phyloP scores from a whole-genome alignment of 1,140 invertebrate species.

The Drosophila virilis region DNA sequence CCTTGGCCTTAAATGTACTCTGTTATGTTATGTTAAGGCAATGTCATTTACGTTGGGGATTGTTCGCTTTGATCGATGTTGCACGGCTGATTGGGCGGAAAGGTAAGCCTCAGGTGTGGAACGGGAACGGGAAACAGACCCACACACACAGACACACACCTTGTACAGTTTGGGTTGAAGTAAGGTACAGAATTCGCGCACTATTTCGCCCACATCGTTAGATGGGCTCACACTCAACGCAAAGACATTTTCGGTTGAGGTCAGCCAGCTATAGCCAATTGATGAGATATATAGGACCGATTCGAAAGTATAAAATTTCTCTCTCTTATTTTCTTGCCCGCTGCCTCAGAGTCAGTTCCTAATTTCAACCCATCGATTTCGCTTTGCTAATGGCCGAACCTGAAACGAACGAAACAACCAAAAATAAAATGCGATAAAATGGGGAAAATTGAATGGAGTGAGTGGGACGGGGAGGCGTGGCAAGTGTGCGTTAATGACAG shows the following conservation, averaged over 20 bases:
- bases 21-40: constrained; percentile 24
- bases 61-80: constrained; percentile 65
- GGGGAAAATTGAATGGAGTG: neutral
- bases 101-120: neutral
- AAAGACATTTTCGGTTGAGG: constrained; percentile 1
- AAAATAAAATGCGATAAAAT: constrained; percentile 28
- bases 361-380: too few species aligned
- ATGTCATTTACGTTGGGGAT: constrained; percentile 49
- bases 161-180: neutral
- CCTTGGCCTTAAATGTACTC: neutral
- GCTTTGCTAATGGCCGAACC: too few species aligned
- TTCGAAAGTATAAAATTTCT: neutral
- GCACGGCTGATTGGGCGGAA: constrained; percentile 9
- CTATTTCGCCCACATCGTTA: constrained; percentile 32
- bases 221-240: constrained; percentile 12
- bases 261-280: neutral
- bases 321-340: neutral
- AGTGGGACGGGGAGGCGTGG: constrained; percentile 30
- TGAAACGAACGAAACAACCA: constrained; percentile 6
- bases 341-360: too few species aligned
- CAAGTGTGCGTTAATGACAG: constrained; percentile 79
- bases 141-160: neutral
- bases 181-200: neutral
- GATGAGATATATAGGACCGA: constrained; percentile 24
- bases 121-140: neutral